phyloP scores from a whole-genome alignment of 2,113 vertebrate species.

The Argyrosomus japonicus region DNA sequence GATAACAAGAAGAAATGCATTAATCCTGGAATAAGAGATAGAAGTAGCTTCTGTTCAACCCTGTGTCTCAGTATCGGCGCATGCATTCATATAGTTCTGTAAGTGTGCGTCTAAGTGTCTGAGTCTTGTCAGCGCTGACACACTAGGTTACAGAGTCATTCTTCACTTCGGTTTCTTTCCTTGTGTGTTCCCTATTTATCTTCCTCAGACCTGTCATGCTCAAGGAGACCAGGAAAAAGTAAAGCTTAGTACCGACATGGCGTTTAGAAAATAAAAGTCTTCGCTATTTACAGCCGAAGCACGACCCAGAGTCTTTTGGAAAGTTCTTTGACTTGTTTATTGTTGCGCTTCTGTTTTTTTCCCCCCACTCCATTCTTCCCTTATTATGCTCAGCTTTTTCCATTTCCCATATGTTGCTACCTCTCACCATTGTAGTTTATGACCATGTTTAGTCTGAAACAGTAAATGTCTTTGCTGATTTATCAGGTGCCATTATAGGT shows the following conservation, averaged over 20 bases:
- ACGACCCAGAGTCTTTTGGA: slow-evolving; percentile 25
- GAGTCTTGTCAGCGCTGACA: slow-evolving; percentile 38
- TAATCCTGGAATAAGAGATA: slow-evolving; percentile 46
- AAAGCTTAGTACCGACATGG: slow-evolving; percentile 27
- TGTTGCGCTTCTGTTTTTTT: slow-evolving; percentile 44
- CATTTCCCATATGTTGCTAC: slow-evolving; percentile 51
- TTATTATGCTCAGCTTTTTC: slow-evolving; percentile 35
- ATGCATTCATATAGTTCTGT: slow-evolving; percentile 1
- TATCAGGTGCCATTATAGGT: slow-evolving; percentile 40
- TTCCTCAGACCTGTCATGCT: slow-evolving; percentile 60
- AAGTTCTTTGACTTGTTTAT: slow-evolving; percentile 66
- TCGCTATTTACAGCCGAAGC: slow-evolving; percentile 55
- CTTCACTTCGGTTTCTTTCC: slow-evolving; percentile 49
- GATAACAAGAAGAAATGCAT: slow-evolving; percentile 59
- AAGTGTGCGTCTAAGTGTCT: neutral
- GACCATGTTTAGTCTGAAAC: slow-evolving; percentile 35
- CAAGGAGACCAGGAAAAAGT: slow-evolving; percentile 70
- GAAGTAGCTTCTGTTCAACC: slow-evolving; percentile 18
- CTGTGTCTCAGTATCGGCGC: neutral
- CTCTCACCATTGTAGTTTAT: slow-evolving; percentile 43
- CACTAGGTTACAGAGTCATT: slow-evolving; percentile 50
- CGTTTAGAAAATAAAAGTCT: slow-evolving; percentile 59
- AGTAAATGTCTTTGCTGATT: slow-evolving; percentile 59
- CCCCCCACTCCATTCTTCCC: neutral
- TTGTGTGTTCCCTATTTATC: slow-evolving; percentile 54